Evolutionary conservation across 2,113 vertebrate genomes (phyloP).

Genomic region (Tychaedon coryphoeus): DNA sequence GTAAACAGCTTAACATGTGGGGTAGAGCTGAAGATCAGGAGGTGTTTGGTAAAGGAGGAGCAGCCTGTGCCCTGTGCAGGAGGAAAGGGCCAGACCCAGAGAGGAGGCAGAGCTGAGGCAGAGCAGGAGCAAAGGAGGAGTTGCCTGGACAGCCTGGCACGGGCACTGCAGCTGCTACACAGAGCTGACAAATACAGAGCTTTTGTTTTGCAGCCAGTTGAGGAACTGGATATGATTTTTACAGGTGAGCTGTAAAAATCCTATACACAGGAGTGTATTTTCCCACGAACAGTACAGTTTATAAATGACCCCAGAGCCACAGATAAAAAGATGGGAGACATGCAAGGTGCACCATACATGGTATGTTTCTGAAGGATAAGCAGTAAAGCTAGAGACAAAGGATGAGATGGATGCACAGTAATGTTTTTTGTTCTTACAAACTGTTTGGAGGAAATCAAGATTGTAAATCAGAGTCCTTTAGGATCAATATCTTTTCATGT

Average conservation of each 20-base stretch:
- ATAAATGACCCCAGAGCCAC: background rate
- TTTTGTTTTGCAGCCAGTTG: background rate
- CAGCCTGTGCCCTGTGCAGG: background rate
- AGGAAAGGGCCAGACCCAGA: background rate
- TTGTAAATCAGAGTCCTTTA: background rate
- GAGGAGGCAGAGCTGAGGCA: background rate
- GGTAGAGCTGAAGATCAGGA: background rate
- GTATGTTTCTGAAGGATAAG: background rate
- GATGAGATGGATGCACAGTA: background rate
- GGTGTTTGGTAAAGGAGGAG: background rate
- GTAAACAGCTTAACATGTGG: accelerated
- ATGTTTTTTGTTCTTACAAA: background rate
- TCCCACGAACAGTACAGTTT: background rate
- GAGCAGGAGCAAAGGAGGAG: background rate
- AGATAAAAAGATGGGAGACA: background rate
- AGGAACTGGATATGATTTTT: background rate
- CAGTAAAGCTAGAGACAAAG: background rate
- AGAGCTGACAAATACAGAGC: background rate
- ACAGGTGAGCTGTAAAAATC: background rate
- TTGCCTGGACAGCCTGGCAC: background rate
- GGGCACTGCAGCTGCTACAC: background rate
- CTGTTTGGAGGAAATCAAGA: background rate
- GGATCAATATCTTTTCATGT: background rate
- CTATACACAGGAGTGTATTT: background rate
- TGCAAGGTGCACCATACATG: accelerated